Evolutionary conservation across 2,888 invertebrate genomes (phyloP), one percentile per base, ranked within the genome.

Genomic region (Drosophila robusta): DNA sequence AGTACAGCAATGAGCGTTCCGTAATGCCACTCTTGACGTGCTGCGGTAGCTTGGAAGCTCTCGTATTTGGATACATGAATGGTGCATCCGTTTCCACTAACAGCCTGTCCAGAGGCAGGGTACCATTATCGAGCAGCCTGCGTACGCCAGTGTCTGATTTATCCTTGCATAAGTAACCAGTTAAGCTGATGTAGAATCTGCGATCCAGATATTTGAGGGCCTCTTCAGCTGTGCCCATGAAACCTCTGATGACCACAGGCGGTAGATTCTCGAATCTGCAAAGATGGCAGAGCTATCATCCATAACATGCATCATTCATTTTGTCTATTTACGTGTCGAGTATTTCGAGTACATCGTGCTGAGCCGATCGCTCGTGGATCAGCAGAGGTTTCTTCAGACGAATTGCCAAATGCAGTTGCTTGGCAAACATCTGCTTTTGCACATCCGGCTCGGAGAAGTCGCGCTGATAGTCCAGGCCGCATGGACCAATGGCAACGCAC

Each of bases 21-120:
- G 98, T 97, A 66, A 98, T 93, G 70, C 95, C 95, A 90, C 96
- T 96, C 93, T 97, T 97, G 18, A 98, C 96, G 90, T 97, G 96
- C 83, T 95, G 93, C 45, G 98, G 97, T 89, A 98, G 93, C 92
- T 98, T 98, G 32, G 98, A 97, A 70, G 98, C 98, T 90, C 98
- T 94, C 71, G 97, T 97, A 92, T 98, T 97, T 3, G 98, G 98
- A 92, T 97, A 98, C 98, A 98, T 98, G 90, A 98, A 98, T 2
- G 98, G 98, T 0, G 98, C 96, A 92, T 98, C 98, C 0, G 98
- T 98, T 92, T 98, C 98, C 5, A 98, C 96, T 63, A 98, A 92
- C 80, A 98, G 92, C 90, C 95, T 94, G 85, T 98, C 97, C 77
- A 98, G 90, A 0, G 98, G 97, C 86, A 98, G 93, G 55, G 95